Percentiles rank a stretch among this genome's conserved stretches.
Evolutionary conservation across 2,113 vertebrate genomes (phyloP).

Genomic region (Cyphomyrus discorhynchus): DNA sequence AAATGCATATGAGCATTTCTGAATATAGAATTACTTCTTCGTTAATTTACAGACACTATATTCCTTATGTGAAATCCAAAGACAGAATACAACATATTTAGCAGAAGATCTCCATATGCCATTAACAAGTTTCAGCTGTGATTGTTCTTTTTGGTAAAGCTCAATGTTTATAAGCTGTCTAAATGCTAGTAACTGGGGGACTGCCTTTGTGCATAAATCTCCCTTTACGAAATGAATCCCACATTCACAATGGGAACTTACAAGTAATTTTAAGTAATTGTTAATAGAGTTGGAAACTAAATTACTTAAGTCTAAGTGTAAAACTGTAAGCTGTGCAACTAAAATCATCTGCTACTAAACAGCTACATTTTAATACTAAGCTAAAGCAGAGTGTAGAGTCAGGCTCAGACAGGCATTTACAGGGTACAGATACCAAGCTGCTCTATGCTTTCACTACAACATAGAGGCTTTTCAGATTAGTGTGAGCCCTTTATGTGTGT

Average conservation of each 20-base stretch:
- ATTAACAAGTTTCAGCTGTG: not conserved
- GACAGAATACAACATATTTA: not conserved
- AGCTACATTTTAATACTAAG: not conserved
- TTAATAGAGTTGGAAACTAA: no score
- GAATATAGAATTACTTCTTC: not conserved
- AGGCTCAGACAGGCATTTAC: not conserved
- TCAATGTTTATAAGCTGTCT: not conserved
- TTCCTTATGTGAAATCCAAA: not conserved
- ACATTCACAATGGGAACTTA: not conserved
- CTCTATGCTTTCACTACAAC: not conserved
- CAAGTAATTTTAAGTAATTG: not conserved
- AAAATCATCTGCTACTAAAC: not conserved
- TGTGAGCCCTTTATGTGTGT: not conserved
- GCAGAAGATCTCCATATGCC: not conserved
- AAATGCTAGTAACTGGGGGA: not conserved
- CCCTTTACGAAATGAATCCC: not conserved
- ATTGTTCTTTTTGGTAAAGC: not conserved
- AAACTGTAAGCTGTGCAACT: not conserved
- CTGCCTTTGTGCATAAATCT: not conserved
- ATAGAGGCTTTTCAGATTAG: not conserved
- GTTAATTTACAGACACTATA: not conserved
- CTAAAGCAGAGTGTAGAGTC: not conserved
- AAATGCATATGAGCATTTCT: not conserved
- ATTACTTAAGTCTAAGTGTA: not conserved
- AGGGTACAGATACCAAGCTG: not conserved